A percentile compares a stretch with the other conserved stretches of the same genome.
Conservation (phyloP, 2,888 invertebrate species). For the Phyto melanocephala region DNA sequence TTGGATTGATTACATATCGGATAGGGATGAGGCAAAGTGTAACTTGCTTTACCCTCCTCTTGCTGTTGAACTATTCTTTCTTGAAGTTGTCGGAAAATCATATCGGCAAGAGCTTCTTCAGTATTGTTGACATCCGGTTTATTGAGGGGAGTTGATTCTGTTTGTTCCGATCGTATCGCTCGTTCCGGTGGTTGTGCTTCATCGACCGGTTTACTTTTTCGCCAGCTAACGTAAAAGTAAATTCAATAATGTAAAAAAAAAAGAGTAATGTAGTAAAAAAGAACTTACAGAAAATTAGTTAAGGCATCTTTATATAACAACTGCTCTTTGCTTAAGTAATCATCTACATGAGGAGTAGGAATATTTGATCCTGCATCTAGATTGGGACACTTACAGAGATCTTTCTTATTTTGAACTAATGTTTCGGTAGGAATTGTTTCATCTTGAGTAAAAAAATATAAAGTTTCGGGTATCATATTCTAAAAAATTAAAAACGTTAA, state of each 20-base stretch:
- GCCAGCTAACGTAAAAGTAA: too few relatives aligned
- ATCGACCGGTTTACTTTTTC: not conserved
- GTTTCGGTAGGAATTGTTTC: not conserved
- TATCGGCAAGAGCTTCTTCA: not conserved
- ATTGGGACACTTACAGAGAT: conserved; percentile 64
- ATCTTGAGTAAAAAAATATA: not conserved
- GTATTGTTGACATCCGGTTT: not conserved
- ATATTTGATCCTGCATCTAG: conserved; percentile 67
- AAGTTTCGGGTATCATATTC: too few relatives aligned
- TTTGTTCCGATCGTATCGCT: not conserved
- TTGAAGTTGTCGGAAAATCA: not conserved
- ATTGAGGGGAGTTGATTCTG: rapidly evolving
- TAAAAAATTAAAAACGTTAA: too few relatives aligned
- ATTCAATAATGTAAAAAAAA: too few relatives aligned
- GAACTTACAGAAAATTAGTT: conserved; percentile 72
- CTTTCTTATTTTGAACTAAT: not conserved
- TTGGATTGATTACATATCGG: conserved; percentile 2
- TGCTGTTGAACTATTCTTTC: conserved; percentile 13
- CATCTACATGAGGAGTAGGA: conserved; percentile 71
- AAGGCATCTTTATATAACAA: conserved; percentile 70
- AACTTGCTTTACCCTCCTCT: conserved; percentile 40
- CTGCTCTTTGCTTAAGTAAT: conserved; percentile 72
- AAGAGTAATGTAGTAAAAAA: not conserved
- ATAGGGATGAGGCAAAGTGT: conserved; percentile 65
- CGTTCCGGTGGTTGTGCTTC: too few relatives aligned